Base-by-base conservation (phyloP, 2,113 vertebrate species). In the Hippocampus mohnikei region DNA sequence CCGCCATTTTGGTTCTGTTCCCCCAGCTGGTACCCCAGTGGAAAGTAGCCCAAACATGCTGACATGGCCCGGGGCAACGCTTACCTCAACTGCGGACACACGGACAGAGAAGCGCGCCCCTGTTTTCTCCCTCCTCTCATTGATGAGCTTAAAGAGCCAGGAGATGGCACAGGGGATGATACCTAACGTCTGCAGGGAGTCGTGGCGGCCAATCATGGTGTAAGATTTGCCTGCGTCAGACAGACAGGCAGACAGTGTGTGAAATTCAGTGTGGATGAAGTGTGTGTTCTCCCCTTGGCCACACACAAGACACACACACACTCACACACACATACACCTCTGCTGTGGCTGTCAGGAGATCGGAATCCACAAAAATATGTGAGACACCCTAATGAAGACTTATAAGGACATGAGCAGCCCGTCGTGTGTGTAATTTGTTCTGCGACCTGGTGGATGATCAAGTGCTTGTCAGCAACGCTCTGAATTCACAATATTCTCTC, bases 141-240 rank as follows among this genome's bases (percentile, higher is more conserved):
- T 95, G 77, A 99, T 98, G 80, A 99, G 90, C 70, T 97, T 98
- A 91, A 98, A 99, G 77, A 99, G 91, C 97, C 97, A 99, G n/a
- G 97, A 98, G 86, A 99, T 98, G 78, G 97, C 95, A 72, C 97
- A 98, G 18, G 97, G 97, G 83, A 98, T 97, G 85, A 99, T 95
- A 37, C 97, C 97, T 9, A 99, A 92, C 82, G 92, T 96, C 91
- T 98, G 96, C 87, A 95, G 96, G 64, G 96, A 96, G 76, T 97
- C 96, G 44, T 98, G 96, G 56, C 91, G 94, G 7, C 97, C 97
- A 0, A 99, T 98, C 97, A 98, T 99, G 41, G 97, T 99, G 66
- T 97, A 96, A 69, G 97, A 98, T 85, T 99, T 99, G 53, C 97
- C 97, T 98, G 87, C 62, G 85, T 69, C 70, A 48, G 5, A 80